Conservation (phyloP, 2,797 vertebrate species). For the Peromyscus nudipes region DNA sequence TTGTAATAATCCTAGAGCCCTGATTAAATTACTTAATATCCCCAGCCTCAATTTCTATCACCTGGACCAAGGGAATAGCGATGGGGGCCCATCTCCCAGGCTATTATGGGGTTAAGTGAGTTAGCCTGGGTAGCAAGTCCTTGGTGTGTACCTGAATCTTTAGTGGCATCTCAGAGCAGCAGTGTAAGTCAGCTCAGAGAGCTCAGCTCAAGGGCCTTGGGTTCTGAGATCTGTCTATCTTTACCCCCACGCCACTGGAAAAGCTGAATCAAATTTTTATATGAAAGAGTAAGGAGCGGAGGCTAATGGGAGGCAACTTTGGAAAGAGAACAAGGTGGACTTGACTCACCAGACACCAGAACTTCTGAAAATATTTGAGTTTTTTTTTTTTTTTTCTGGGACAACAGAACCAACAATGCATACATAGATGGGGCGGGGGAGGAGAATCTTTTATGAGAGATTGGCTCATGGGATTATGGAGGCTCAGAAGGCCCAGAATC, state of each 20-base stretch:
- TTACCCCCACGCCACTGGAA: not conserved
- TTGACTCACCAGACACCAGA: not conserved
- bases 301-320: not conserved
- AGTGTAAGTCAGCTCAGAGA: not conserved
- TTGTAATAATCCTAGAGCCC: not conserved
- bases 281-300: not conserved
- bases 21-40: not conserved
- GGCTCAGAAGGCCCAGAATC: not conserved
- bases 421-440: not conserved
- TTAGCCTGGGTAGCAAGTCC: not conserved
- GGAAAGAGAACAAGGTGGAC: not conserved
- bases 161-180: not conserved
- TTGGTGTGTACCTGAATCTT: not conserved
- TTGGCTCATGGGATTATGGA: not conserved
- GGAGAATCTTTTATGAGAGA: not conserved
- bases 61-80: not conserved
- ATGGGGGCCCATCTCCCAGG: not conserved
- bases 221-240: not conserved
- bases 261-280: not conserved
- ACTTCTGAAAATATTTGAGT: not conserved
- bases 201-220: not conserved
- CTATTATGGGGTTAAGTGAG: not conserved
- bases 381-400: not conserved
- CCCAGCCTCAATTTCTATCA: not conserved
- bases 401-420: not conserved